A percentile compares a stretch with the other conserved stretches of the same genome.
phyloP scores from a whole-genome alignment of 2,888 invertebrate genomes.

The Catotricha subobsoleta region DNA sequence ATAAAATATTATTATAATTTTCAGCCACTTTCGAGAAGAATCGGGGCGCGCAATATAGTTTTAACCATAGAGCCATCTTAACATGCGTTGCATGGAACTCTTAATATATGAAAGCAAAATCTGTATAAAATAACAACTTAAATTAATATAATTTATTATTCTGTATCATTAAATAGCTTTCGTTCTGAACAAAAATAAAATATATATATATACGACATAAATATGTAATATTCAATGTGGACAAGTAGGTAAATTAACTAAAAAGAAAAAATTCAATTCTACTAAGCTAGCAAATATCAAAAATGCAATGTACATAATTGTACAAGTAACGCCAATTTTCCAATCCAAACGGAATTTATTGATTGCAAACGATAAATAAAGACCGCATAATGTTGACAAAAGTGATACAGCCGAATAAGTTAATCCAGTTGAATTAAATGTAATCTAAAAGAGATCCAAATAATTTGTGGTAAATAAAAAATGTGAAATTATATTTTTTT shows the following conservation, averaged over 20 bases:
- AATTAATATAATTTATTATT: no score
- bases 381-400: constrained; percentile 48
- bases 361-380: constrained; percentile 44
- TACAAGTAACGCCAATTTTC: constrained; percentile 47
- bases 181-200: no score
- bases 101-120: no score
- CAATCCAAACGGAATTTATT: constrained; percentile 55
- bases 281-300: constrained; percentile 49
- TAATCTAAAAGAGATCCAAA: constrained; percentile 25
- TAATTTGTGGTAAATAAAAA: constrained; percentile 7
- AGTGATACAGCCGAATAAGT: constrained; percentile 58
- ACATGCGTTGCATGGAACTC: no score
- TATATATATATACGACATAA: no score
- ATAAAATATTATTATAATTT: no score
- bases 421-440: constrained; percentile 57
- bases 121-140: no score
- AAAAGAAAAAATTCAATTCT: constrained; percentile 59
- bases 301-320: constrained; percentile 47
- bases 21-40: no score
- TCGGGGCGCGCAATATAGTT: no score
- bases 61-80: no score
- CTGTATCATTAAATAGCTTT: no score
- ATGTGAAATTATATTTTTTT: not conserved
- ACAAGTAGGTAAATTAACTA: constrained; percentile 55
- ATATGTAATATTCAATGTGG: constrained; percentile 8